These are phyloP conservation scores for Lithophane leautieri DNA, from an alignment of 2,888 invertebrate species.

Conservation along the genomic window DNA sequence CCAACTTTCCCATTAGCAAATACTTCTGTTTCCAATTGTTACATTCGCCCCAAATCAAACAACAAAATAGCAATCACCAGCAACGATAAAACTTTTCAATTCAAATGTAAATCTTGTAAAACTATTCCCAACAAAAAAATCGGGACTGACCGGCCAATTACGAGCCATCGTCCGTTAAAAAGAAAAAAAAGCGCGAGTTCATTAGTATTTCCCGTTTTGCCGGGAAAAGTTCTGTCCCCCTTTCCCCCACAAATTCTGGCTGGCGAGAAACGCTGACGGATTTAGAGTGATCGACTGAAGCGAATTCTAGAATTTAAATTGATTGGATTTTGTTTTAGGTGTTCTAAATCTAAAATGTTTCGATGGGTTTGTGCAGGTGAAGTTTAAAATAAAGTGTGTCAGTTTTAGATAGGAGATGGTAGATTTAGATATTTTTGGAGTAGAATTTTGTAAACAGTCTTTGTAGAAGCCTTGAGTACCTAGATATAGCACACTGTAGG, in stretches of 20 bases:
- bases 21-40: neutral
- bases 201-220: conserved; percentile 58
- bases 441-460: neutral
- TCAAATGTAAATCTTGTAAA: conserved; percentile 50
- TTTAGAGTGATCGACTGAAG: conserved; percentile 47
- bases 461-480: no score
- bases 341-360: conserved; percentile 40
- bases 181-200: conserved; percentile 49
- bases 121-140: conserved; percentile 44
- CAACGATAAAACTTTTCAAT: conserved; percentile 23
- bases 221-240: conserved; percentile 46
- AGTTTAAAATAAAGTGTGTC: conserved; percentile 7
- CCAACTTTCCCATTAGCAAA: neutral
- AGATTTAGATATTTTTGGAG: neutral
- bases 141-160: conserved; percentile 54
- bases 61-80: conserved; percentile 1
- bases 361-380: conserved; percentile 4
- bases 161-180: conserved; percentile 25
- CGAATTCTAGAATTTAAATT: conserved; percentile 52
- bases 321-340: conserved; percentile 45
- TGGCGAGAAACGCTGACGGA: conserved; percentile 46
- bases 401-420: neutral
- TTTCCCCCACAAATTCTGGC: conserved; percentile 36
- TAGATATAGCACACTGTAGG: no score
- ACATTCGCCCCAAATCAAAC: neutral